Evolutionary conservation across 1,140 invertebrate genomes (phyloP).

Genomic region (Druon quercuslanigerum): DNA sequence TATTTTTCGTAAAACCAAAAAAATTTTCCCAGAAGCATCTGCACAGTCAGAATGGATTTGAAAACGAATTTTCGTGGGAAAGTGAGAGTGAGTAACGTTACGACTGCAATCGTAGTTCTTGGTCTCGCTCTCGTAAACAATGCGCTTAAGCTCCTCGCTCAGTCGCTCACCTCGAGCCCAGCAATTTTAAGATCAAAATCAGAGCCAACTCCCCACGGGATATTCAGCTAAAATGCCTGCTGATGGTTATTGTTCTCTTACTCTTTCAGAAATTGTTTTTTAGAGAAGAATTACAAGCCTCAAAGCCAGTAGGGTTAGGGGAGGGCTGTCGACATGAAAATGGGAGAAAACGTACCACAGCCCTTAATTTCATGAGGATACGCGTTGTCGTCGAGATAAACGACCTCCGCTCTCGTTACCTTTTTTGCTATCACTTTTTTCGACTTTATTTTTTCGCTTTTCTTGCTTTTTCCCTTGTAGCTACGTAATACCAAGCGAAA

Average conservation of each 20-base stretch:
- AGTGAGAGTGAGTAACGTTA: constrained; percentile 16
- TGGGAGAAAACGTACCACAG: constrained; percentile 41
- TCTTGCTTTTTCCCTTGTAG: not conserved
- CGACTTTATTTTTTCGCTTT: not conserved
- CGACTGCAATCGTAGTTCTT: constrained; percentile 20
- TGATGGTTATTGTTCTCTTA: constrained; percentile 27
- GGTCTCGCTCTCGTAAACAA: constrained; percentile 15
- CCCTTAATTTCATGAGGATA: constrained; percentile 43
- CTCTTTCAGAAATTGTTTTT: constrained; percentile 15
- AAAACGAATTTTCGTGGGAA: constrained; percentile 18
- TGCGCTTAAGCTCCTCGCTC: constrained; percentile 9
- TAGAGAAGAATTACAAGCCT: constrained; percentile 10
- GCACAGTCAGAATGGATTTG: constrained; percentile 6
- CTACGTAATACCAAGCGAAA: not conserved
- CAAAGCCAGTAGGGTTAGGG: constrained; percentile 32
- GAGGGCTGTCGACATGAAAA: constrained; percentile 36
- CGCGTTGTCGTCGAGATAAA: constrained; percentile 49
- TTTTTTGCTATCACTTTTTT: constrained; percentile 31
- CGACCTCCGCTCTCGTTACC: constrained; percentile 39
- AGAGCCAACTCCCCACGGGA: not conserved
- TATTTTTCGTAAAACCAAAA: not conserved
- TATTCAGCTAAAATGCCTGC: constrained; percentile 3
- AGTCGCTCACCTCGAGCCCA: not conserved
- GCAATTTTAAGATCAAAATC: constrained; percentile 27
- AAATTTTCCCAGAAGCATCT: not conserved